These are phyloP conservation scores for Merodon equestris DNA, from an alignment of 2,888 invertebrate species.

Conservation along the genomic window DNA sequence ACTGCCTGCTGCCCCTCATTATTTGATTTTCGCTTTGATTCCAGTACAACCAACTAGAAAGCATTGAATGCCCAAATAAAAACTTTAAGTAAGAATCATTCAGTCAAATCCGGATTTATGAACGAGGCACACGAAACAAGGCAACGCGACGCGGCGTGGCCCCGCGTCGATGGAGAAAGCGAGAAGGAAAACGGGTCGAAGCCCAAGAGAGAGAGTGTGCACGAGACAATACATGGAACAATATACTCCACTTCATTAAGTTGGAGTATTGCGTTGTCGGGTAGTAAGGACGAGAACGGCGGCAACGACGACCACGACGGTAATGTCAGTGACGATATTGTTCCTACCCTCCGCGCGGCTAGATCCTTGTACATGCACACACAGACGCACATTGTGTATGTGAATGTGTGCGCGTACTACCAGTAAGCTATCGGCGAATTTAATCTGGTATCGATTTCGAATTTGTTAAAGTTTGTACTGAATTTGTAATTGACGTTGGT, in stretches of 20 bases:
- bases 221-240: slow-evolving; percentile 50
- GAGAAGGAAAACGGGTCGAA: slow-evolving; percentile 7
- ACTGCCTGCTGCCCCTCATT: slow-evolving; percentile 37
- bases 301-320: slow-evolving; percentile 24
- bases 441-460: slow-evolving; percentile 78
- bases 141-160: neutral
- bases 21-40: slow-evolving; percentile 40
- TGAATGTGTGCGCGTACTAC: slow-evolving; percentile 59
- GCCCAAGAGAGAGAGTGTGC: neutral
- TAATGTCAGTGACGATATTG: slow-evolving; percentile 48
- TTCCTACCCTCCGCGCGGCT: slow-evolving; percentile 6
- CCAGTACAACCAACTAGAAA: slow-evolving; percentile 24
- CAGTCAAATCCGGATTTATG: slow-evolving; percentile 60
- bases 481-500: slow-evolving; percentile 67
- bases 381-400: slow-evolving; percentile 6
- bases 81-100: slow-evolving; percentile 65
- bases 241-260: slow-evolving; percentile 68
- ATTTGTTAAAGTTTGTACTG: slow-evolving; percentile 72
- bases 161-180: slow-evolving; percentile 57
- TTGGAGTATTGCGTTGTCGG: slow-evolving; percentile 60
- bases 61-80: slow-evolving; percentile 58
- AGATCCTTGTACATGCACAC: too few species aligned
- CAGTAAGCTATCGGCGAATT: slow-evolving; percentile 76
- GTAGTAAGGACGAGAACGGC: slow-evolving; percentile 3
- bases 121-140: too few species aligned